Percentiles rank a stretch among this genome's conserved stretches.
phyloP scores from a whole-genome alignment of 2,888 invertebrate genomes.

The Abrostola tripartita region DNA sequence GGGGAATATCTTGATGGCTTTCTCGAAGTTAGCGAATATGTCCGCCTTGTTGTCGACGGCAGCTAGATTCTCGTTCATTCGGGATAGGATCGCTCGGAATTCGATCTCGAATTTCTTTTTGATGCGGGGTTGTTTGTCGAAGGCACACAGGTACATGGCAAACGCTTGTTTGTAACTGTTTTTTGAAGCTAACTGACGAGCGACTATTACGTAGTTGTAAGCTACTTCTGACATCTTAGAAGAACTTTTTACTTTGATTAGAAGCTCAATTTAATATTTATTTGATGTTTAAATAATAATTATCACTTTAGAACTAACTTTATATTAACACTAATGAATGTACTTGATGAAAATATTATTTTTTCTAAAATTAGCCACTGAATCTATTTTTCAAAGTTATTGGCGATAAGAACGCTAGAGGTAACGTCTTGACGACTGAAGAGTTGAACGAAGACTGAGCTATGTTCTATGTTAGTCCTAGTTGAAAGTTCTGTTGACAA shows the following conservation, averaged over 20 bases:
- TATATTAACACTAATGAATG: background rate
- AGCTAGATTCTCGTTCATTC: constrained; percentile 32
- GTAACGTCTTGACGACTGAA: background rate
- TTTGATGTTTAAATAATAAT: too few relatives aligned
- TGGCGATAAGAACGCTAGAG: too few relatives aligned
- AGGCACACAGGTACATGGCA: constrained; percentile 36
- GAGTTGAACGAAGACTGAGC: background rate
- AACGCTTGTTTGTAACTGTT: constrained; percentile 24
- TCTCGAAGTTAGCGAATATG: constrained; percentile 36
- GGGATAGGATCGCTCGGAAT: constrained; percentile 24
- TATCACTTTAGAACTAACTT: background rate
- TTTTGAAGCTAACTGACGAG: constrained; percentile 17
- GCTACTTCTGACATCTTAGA: constrained; percentile 14
- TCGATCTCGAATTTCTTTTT: constrained; percentile 15
- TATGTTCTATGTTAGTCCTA: background rate
- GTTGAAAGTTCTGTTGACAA: background rate
- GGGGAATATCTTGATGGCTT: constrained; percentile 31
- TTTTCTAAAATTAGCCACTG: too few relatives aligned
- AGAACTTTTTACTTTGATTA: background rate
- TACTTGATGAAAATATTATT: background rate
- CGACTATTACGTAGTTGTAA: constrained; percentile 18
- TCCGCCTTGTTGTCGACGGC: constrained; percentile 18
- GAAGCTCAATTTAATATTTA: background rate
- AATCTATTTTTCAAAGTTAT: too few relatives aligned
- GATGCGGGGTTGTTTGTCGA: constrained; percentile 21